These are phyloP conservation scores for Drosophila nr. perissopoda DNA, from an alignment of 2,888 invertebrate genomes.

Conservation along the genomic window DNA sequence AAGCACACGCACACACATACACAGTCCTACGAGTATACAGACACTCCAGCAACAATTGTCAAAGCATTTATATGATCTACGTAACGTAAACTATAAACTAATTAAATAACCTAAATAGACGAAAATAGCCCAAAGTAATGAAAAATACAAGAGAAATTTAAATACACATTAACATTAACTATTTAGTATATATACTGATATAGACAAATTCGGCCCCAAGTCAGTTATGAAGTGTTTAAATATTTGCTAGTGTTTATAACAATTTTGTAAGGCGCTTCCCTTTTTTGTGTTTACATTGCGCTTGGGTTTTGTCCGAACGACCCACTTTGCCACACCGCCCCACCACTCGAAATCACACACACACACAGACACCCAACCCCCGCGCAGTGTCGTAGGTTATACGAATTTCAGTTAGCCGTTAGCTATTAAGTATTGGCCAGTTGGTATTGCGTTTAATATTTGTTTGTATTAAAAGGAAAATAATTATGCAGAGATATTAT, in stretches of 20 bases:
- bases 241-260: slow-evolving; percentile 53
- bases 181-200: slow-evolving; percentile 44
- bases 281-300: slow-evolving; percentile 60
- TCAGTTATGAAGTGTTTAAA: slow-evolving; percentile 44
- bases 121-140: slow-evolving; percentile 53
- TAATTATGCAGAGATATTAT: slow-evolving; percentile 29
- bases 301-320: slow-evolving; percentile 25
- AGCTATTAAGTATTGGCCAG: slow-evolving; percentile 65
- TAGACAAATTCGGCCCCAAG: slow-evolving; percentile 62
- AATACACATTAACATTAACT: slow-evolving; percentile 26
- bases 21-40: slow-evolving; percentile 20
- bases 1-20: slow-evolving; percentile 11
- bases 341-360: slow-evolving; percentile 1
- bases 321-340: background rate
- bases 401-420: slow-evolving; percentile 73
- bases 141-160: slow-evolving; percentile 32
- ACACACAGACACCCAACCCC: background rate
- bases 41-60: slow-evolving; percentile 49
- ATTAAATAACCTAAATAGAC: slow-evolving; percentile 59
- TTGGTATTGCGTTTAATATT: slow-evolving; percentile 50
- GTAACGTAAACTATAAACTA: slow-evolving; percentile 57
- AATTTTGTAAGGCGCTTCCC: slow-evolving; percentile 40
- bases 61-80: slow-evolving; percentile 44
- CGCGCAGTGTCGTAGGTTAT: slow-evolving; percentile 67
- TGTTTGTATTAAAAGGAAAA: slow-evolving; percentile 7